A percentile compares a stretch with the other conserved stretches of the same genome.
These are phyloP conservation scores for Ecdyonurus torrentis DNA, from an alignment of 2,888 invertebrate species.

Conservation along the genomic window DNA sequence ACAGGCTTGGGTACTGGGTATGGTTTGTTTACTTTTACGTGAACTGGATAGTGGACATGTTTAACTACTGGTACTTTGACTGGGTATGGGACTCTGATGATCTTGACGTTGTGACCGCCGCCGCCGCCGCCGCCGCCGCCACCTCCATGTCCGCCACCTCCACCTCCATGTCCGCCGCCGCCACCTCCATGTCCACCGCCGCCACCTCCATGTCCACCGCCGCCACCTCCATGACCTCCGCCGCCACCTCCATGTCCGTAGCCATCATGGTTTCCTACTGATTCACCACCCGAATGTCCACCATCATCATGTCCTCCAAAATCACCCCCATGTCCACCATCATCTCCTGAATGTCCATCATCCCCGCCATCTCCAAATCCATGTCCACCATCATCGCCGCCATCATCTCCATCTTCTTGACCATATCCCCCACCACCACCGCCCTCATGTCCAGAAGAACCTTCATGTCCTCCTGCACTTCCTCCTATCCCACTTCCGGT, in stretches of 20 bases:
- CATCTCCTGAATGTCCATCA: background rate
- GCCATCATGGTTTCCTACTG: no score
- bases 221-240: no score
- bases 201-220: background rate
- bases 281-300: background rate
- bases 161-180: background rate
- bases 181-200: background rate
- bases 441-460: background rate
- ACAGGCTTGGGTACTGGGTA: constrained; percentile 17
- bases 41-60: constrained; percentile 28
- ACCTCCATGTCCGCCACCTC: background rate
- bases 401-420: no score
- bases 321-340: background rate
- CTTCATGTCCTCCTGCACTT: background rate
- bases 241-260: no score
- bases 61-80: constrained; percentile 1
- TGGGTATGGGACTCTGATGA: constrained; percentile 3
- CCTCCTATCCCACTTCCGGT: no score
- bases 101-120: background rate
- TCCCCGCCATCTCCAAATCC: background rate
- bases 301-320: background rate
- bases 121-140: background rate
- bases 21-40: constrained; percentile 46
- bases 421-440: no score
- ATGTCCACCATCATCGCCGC: background rate